Percentiles rank a stretch among this genome's conserved stretches.
These are phyloP conservation scores for Cephalopterus ornatus DNA, from an alignment of 2,113 vertebrate genomes.

Conservation along the genomic window DNA sequence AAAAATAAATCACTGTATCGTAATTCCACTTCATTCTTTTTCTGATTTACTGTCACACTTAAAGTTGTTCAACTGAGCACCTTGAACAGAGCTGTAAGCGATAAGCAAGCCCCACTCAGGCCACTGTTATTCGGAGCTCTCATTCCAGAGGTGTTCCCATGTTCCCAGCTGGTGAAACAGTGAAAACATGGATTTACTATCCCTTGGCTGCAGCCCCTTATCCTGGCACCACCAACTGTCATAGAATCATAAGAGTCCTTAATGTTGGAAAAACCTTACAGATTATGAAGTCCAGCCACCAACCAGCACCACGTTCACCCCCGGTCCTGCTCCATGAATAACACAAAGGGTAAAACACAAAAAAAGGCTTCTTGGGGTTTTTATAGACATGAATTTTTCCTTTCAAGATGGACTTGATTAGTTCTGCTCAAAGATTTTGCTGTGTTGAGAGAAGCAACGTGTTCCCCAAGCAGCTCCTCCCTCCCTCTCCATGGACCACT, in stretches of 20 bases:
- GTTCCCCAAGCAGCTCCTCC: neutral
- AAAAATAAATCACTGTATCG: no score
- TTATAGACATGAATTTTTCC: neutral
- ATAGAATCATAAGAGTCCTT: neutral
- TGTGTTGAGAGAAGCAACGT: neutral
- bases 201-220: neutral
- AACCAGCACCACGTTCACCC: neutral
- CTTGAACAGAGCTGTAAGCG: neutral
- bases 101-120: neutral
- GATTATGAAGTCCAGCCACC: neutral
- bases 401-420: neutral
- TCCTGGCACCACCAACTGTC: no score
- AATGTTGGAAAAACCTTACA: accelerated
- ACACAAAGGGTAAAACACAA: neutral
- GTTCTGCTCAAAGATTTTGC: neutral
- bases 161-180: neutral
- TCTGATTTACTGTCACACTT: no score
- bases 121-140: neutral
- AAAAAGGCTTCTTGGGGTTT: neutral
- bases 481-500: no score
- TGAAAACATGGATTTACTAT: accelerated
- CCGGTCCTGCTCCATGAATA: neutral
- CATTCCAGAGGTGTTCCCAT: accelerated
- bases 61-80: neutral
- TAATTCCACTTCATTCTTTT: neutral